These are phyloP conservation scores for Nemopilema nomurai DNA, from an alignment of 30 jellyfish, hydroid and myxozoan species.

Conservation along the genomic window DNA sequence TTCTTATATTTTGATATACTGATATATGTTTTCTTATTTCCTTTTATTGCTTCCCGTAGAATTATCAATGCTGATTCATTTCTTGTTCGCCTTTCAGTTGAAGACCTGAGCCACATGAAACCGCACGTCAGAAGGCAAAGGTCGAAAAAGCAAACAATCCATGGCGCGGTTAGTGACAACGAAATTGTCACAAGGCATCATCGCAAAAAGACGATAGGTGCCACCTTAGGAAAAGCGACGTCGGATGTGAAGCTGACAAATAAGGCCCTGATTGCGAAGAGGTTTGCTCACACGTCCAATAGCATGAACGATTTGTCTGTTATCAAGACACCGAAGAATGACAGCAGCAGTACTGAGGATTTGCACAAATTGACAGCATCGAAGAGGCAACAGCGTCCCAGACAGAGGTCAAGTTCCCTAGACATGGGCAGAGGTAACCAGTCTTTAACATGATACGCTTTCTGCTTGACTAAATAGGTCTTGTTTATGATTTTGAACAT, in stretches of 20 bases:
- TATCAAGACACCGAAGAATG: conserved; percentile 48
- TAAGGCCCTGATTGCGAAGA: not conserved
- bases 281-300: conserved; percentile 45
- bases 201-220: conserved; percentile 8
- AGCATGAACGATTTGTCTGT: conserved; percentile 79
- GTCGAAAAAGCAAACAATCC: conserved; percentile 17
- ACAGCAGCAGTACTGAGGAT: conserved; percentile 44
- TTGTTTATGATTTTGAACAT: too few relatives aligned
- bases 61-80: not conserved
- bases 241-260: conserved; percentile 38
- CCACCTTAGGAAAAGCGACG: conserved; percentile 1
- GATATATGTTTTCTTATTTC: too few relatives aligned
- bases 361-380: conserved; percentile 22
- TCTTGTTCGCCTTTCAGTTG: conserved; percentile 16
- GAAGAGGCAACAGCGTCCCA: conserved; percentile 30
- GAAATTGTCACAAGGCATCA: conserved; percentile 12
- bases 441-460: not conserved
- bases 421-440: conserved; percentile 84
- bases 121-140: conserved; percentile 32
- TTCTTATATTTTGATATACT: too few relatives aligned
- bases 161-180: conserved; percentile 49
- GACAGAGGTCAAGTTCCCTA: conserved; percentile 84
- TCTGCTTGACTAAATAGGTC: not conserved
- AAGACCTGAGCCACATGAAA: conserved; percentile 12
- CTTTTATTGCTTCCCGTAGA: not conserved